A percentile compares a stretch with the other conserved stretches of the same genome.
Evolutionary conservation across 2,888 invertebrate species (phyloP).

Genomic region (Polyploca ridens): DNA sequence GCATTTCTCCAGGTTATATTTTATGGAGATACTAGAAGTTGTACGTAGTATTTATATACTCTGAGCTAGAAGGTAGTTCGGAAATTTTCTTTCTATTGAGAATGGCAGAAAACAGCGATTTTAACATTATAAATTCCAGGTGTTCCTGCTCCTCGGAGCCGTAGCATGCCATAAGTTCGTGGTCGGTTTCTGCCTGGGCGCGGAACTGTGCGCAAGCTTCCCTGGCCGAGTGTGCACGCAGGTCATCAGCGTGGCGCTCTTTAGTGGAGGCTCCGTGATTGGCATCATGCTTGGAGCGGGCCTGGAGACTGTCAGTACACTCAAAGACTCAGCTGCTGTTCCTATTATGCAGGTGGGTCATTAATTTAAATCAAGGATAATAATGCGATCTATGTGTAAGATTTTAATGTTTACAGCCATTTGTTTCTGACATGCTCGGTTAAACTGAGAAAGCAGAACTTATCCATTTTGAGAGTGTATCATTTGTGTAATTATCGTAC

Average conservation of each 20-base stretch:
- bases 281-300: conserved; percentile 89
- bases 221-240: conserved; percentile 72
- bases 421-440: too few relatives aligned
- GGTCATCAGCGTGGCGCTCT: conserved; percentile 85
- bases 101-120: too few relatives aligned
- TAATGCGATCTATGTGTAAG: too few relatives aligned
- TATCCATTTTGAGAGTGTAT: too few relatives aligned
- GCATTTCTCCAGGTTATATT: too few relatives aligned
- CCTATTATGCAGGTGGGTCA: conserved; percentile 85
- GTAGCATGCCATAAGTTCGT: conserved; percentile 92
- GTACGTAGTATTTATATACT: too few relatives aligned
- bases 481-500: too few relatives aligned
- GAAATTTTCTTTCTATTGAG: too few relatives aligned
- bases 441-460: too few relatives aligned
- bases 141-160: conserved; percentile 87
- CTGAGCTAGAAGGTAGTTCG: too few relatives aligned
- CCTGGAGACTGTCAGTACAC: conserved; percentile 76
- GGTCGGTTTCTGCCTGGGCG: conserved; percentile 92
- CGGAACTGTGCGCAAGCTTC: conserved; percentile 87
- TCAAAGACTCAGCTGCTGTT: conserved; percentile 77
- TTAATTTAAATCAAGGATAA: neutral
- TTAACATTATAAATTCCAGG: conserved; percentile 69
- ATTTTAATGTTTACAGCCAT: too few relatives aligned
- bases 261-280: conserved; percentile 87
- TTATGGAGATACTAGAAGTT: too few relatives aligned